Percentiles rank a stretch among this genome's conserved stretches.
Conservation (phyloP, 2,888 invertebrate genomes). For the Bombyx huttoni region DNA sequence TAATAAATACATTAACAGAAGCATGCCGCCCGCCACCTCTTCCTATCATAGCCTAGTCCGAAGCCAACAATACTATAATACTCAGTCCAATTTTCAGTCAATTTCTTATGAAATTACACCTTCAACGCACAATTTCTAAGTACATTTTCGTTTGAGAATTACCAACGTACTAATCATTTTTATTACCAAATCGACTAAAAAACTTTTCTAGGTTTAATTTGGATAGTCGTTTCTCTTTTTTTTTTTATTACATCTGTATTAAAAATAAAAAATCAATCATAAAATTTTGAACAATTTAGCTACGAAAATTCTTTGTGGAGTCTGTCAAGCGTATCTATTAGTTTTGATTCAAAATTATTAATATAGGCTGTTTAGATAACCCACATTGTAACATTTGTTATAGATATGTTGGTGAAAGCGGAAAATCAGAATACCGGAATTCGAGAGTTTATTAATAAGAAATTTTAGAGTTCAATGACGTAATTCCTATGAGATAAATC, state of each 20-base stretch:
- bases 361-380: no score
- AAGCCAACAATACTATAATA: constrained; percentile 64
- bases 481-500: no score
- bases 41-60: constrained; percentile 63
- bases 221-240: no score
- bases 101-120: constrained; percentile 66
- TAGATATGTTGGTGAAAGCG: constrained; percentile 20
- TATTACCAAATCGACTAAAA: background rate
- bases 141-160: constrained; percentile 48
- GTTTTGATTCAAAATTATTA: no score
- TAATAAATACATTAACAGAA: constrained; percentile 30
- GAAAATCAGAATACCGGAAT: constrained; percentile 33
- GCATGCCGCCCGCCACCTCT: constrained; percentile 65
- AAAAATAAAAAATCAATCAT: no score
- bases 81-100: constrained; percentile 72
- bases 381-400: no score
- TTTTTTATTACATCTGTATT: no score
- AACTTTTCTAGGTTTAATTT: background rate
- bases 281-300: no score
- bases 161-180: background rate
- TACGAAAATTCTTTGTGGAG: no score
- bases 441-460: no score
- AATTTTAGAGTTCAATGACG: no score
- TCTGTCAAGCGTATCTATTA: no score
- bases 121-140: constrained; percentile 50